These are phyloP conservation scores for Meles meles DNA, from an alignment of 2,113 vertebrate species.

Conservation along the genomic window DNA sequence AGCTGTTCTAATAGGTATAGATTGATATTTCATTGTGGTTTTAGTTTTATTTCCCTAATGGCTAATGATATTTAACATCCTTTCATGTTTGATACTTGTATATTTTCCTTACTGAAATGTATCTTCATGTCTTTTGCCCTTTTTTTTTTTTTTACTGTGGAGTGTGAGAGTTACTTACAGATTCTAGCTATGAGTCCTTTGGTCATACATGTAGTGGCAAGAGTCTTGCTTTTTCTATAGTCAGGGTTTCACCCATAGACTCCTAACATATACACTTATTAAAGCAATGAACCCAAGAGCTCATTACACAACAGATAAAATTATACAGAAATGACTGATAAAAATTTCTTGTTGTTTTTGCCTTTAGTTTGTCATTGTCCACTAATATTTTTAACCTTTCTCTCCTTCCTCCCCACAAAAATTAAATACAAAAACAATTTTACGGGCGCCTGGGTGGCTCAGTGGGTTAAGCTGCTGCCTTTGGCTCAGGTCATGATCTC, in stretches of 20 bases:
- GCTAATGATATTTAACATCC: neutral
- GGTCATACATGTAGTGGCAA: neutral
- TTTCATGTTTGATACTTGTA: neutral
- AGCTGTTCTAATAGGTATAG: neutral
- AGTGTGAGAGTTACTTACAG: neutral
- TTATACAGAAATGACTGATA: neutral
- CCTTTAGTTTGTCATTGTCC: neutral
- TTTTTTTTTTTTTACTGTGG: neutral
- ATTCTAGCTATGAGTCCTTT: neutral
- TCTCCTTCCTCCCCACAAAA: neutral
- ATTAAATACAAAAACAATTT: neutral
- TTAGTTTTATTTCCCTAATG: neutral
- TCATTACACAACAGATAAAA: neutral
- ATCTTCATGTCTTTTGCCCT: neutral
- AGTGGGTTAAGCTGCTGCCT: no score
- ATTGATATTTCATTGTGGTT: neutral
- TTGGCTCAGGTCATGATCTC: no score
- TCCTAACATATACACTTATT: neutral
- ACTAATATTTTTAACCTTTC: neutral
- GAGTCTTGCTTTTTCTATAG: neutral
- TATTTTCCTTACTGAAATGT: neutral
- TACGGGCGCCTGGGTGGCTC: no score
- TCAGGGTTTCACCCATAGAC: neutral
- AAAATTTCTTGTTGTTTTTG: neutral
- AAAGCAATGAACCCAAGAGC: neutral